Percentiles rank a stretch among this genome's conserved stretches.
Conservation (phyloP, 1,140 invertebrate species). For the Mactra quadrangularis region DNA sequence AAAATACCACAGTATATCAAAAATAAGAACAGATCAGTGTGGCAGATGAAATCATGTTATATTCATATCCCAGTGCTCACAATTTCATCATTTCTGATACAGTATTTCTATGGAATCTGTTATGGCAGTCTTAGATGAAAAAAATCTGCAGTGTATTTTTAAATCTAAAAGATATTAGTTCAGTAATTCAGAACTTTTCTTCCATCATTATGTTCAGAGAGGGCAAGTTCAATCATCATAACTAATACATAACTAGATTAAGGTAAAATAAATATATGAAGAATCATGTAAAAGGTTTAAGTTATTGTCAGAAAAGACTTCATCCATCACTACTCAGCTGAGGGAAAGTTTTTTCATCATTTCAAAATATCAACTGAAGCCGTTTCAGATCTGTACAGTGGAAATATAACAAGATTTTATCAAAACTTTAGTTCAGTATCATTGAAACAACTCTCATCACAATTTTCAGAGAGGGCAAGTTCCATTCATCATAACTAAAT, state of each 20-base stretch:
- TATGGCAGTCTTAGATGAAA: too few relatives aligned
- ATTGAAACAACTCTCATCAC: slow-evolving; percentile 45
- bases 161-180: too few relatives aligned
- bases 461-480: slow-evolving; percentile 19
- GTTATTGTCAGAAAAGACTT: slow-evolving; percentile 5
- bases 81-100: slow-evolving; percentile 53
- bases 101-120: too few relatives aligned
- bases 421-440: slow-evolving; percentile 20
- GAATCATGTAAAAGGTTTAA: too few relatives aligned
- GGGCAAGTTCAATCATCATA: slow-evolving; percentile 58
- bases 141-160: too few relatives aligned
- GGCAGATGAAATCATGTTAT: slow-evolving; percentile 48
- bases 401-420: not conserved
- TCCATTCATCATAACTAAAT: slow-evolving; percentile 12
- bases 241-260: too few relatives aligned
- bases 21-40: slow-evolving; percentile 53
- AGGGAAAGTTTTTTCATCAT: slow-evolving; percentile 30
- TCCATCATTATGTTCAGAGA: slow-evolving; percentile 41
- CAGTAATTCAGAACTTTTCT: slow-evolving; percentile 21
- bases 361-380: too few relatives aligned
- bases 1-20: too few relatives aligned
- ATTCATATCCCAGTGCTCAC: slow-evolving; percentile 60
- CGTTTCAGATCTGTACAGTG: too few relatives aligned
- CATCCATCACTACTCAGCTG: slow-evolving; percentile 29
- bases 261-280: too few relatives aligned